phyloP scores from a whole-genome alignment of 2,888 invertebrate genomes.

The Tricholauxania praeusta region DNA sequence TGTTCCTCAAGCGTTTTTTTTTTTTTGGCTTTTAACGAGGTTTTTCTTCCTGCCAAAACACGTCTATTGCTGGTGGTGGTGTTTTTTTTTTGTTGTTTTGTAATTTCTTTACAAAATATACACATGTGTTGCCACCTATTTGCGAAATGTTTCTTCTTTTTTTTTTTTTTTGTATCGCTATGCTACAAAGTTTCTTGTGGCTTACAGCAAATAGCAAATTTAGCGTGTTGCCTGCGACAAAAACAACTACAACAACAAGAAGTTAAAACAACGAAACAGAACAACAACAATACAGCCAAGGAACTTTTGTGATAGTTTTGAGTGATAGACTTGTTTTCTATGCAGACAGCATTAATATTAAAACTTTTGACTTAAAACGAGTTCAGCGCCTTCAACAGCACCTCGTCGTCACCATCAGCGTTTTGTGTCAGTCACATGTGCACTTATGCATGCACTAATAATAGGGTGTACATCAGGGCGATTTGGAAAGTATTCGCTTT shows the following conservation, averaged over 20 bases:
- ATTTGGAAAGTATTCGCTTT: no score
- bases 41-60: background rate
- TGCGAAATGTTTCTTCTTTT: background rate
- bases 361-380: slow-evolving; percentile 34
- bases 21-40: background rate
- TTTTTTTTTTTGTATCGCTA: slow-evolving; percentile 6
- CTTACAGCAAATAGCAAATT: slow-evolving; percentile 18
- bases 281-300: slow-evolving; percentile 25
- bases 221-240: slow-evolving; percentile 7
- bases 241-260: slow-evolving; percentile 23
- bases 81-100: slow-evolving; percentile 11
- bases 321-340: slow-evolving; percentile 64
- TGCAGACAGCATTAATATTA: slow-evolving; percentile 58
- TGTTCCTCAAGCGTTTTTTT: background rate
- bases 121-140: slow-evolving; percentile 29
- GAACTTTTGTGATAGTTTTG: slow-evolving; percentile 52
- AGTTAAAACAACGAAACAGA: slow-evolving; percentile 18
- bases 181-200: slow-evolving; percentile 13
- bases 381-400: slow-evolving; percentile 17
- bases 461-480: no score
- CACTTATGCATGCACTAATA: no score
- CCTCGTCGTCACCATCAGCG: background rate
- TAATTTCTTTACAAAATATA: background rate
- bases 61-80: no score
- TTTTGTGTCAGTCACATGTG: background rate